Base-by-base conservation (phyloP, 2,888 invertebrate genomes). In the Dasypolia templi region DNA sequence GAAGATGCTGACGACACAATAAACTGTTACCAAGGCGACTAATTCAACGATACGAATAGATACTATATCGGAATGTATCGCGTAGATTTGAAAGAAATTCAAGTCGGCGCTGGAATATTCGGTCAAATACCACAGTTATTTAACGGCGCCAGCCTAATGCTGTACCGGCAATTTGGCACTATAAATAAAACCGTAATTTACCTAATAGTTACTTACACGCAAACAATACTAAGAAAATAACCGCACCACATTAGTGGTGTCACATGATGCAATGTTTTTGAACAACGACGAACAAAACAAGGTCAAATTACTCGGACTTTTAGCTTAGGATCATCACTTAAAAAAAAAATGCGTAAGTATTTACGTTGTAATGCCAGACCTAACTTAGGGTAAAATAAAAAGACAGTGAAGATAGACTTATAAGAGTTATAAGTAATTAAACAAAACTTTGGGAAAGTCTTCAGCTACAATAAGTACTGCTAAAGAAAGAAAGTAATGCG, bases 141-240 rank as follows among this genome's bases (percentile, higher is more conserved):
- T 32, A 12, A n/a, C 51, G 74, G 59, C 59, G 51, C 19, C 35
- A 51, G 2, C 4, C 14, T 4, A 46, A 19, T 46, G 19, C 62
- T 44, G 14, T 55, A 46, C 63, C 14, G 19, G 29, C 32, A 65
- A 51, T 68, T 68, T n/a, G 29, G 7, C 22, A 35, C 49, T 66
- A 44, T 75, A 29, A 56, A 63, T 67, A 55, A 77, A 63, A 46
- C 55, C 51, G 7, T 51, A 56, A 58, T 64, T 64, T 32, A 46
- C 56, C 19, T 44, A 69, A 17, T 65, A 67, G 19, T 44, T 29
- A 56, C 6, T 55, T 55, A 49, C 56, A 58, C 32, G 53, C 49
- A 59, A 79, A 59, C 26, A 79, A 59, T 72, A 58, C 75, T 70
- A 46, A 79, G 75, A 76, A 82, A 79, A 79, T 51, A 66, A 72